Conservation (phyloP, 2,113 vertebrate species). For the Lutjanus erythropterus region DNA sequence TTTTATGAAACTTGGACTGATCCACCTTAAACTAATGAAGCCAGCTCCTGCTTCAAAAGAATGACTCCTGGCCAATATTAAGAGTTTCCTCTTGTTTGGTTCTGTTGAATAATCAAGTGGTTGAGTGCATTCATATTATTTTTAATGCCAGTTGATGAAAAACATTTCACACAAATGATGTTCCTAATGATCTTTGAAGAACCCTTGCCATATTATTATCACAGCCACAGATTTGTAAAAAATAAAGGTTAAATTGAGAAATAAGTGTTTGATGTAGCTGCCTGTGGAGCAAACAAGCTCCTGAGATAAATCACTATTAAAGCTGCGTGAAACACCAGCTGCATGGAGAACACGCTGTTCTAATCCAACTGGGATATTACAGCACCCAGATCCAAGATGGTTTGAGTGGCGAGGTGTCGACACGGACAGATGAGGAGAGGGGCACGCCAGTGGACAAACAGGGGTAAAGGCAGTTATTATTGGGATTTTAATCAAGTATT, state of each 20-base stretch:
- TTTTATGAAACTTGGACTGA: conserved; percentile 17
- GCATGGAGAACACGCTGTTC: conserved; percentile 69
- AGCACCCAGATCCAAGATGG: conserved; percentile 54
- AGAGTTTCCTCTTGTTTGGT: neutral
- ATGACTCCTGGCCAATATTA: neutral
- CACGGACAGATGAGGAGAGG: conserved; percentile 7
- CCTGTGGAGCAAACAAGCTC: conserved; percentile 19
- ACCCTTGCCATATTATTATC: neutral
- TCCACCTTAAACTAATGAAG: neutral
- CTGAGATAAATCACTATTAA: conserved; percentile 46
- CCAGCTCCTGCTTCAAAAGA: neutral
- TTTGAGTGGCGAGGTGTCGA: conserved; percentile 51
- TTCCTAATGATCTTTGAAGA: neutral
- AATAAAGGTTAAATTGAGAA: neutral
- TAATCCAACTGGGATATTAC: conserved; percentile 51
- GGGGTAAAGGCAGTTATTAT: neutral
- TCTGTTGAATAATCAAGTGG: neutral
- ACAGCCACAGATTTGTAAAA: neutral
- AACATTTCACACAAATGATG: neutral
- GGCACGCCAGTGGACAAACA: neutral
- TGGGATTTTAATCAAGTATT: conserved; percentile 4
- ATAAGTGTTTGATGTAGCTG: conserved; percentile 25
- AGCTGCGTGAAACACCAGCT: conserved; percentile 57
- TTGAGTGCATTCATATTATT: conserved; percentile 12
- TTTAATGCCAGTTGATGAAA: conserved; percentile 3